Evolutionary conservation across 2,113 vertebrate species (phyloP).

Genomic region (Bufo gargarizans): DNA sequence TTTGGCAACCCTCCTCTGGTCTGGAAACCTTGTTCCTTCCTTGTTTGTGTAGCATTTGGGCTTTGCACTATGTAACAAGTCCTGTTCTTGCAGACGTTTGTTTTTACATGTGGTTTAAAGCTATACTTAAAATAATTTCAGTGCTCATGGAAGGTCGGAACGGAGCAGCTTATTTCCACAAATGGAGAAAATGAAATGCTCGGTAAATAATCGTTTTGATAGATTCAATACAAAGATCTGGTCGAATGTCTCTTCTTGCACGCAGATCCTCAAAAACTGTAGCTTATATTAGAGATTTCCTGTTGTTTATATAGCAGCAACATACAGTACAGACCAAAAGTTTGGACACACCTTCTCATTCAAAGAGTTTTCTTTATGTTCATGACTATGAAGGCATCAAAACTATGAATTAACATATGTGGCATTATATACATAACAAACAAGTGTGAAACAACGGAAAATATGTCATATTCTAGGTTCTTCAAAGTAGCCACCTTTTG

Average conservation of each 20-base stretch:
- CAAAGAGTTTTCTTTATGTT: no score
- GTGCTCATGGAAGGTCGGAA: background rate
- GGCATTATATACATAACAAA: no score
- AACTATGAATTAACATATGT: no score
- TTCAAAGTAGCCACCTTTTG: no score
- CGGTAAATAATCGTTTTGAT: background rate
- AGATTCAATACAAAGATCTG: background rate
- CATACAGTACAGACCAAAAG: no score
- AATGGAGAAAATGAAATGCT: slow-evolving; percentile 11
- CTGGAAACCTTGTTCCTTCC: background rate
- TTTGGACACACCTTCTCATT: no score
- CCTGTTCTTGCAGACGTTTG: slow-evolving; percentile 25
- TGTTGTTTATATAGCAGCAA: background rate
- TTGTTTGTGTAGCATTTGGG: background rate
- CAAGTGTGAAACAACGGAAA: no score
- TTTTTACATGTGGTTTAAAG: slow-evolving; percentile 9
- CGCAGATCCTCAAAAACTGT: background rate
- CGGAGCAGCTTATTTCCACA: background rate
- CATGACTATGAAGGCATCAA: no score
- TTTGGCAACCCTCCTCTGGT: background rate
- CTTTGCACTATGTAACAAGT: slow-evolving; percentile 16
- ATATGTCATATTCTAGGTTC: no score
- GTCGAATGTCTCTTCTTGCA: background rate
- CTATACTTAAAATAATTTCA: slow-evolving; percentile 29
- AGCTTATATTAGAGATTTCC: background rate